Evolutionary conservation across 2,113 vertebrate species (phyloP).

Genomic region (Pseudorasbora parva): DNA sequence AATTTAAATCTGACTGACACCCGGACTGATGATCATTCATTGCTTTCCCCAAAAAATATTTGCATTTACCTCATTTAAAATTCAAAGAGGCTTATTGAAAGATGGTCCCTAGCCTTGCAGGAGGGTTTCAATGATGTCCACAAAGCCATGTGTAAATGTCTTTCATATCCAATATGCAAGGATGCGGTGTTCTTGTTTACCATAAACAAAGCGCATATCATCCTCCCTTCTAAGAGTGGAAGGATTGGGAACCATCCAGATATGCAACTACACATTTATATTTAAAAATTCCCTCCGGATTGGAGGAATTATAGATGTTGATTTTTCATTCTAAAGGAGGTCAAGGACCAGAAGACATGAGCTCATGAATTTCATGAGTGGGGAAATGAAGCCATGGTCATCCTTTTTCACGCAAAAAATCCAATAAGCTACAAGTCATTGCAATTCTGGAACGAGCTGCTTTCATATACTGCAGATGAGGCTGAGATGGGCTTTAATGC

Average conservation of each 20-base stretch:
- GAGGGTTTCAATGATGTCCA: constrained; percentile 20
- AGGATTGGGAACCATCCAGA: not conserved
- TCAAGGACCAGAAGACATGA: not conserved
- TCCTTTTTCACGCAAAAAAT: not conserved
- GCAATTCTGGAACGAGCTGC: not conserved
- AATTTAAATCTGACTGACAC: not conserved
- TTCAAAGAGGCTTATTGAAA: not conserved
- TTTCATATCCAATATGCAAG: constrained; percentile 8
- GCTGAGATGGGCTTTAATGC: not conserved
- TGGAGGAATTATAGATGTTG: not conserved
- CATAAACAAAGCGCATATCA: not conserved
- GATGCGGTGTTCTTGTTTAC: not conserved
- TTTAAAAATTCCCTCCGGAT: not conserved
- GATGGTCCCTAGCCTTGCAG: not conserved
- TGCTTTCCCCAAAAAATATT: not conserved
- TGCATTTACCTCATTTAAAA: not conserved
- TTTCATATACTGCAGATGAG: not conserved
- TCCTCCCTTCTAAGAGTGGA: not conserved
- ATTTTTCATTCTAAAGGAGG: constrained; percentile 17
- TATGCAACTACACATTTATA: constrained; percentile 15
- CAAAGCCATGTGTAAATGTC: constrained; percentile 38
- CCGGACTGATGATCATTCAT: not conserved
- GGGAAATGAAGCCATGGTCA: constrained; percentile 10
- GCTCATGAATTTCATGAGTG: constrained; percentile 36
- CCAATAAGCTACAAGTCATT: constrained; percentile 21